Conservation (phyloP, 2,113 vertebrate genomes). For the Mustela lutreola region DNA sequence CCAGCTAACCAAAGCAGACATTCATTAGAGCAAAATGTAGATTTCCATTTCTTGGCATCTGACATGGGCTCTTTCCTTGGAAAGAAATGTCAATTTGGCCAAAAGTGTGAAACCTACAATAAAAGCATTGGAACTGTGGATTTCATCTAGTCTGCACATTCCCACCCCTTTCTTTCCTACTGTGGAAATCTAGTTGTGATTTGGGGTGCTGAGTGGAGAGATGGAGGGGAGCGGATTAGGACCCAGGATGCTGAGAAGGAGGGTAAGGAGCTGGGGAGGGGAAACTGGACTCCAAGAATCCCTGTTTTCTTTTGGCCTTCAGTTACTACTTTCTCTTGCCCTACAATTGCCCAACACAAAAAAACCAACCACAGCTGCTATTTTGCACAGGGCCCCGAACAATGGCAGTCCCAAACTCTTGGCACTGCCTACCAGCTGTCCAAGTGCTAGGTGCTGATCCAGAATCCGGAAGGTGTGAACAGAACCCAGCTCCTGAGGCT, state of each 20-base stretch:
- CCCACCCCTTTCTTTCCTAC: slow-evolving; percentile 71
- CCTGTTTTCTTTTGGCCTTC: slow-evolving; percentile 70
- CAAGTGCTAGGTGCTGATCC: slow-evolving; percentile 25
- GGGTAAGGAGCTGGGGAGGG: not conserved
- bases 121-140: slow-evolving; percentile 83
- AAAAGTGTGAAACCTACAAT: slow-evolving; percentile 85
- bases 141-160: slow-evolving; percentile 83
- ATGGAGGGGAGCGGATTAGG: slow-evolving; percentile 7
- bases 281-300: slow-evolving; percentile 12
- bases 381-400: slow-evolving; percentile 65
- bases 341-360: slow-evolving; percentile 63
- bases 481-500: slow-evolving; percentile 35
- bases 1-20: slow-evolving; percentile 85
- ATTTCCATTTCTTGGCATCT: slow-evolving; percentile 85
- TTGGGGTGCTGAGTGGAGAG: slow-evolving; percentile 61
- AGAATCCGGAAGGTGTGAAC: not conserved
- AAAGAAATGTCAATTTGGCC: slow-evolving; percentile 86
- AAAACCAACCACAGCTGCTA: slow-evolving; percentile 75
- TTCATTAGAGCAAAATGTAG: slow-evolving; percentile 86
- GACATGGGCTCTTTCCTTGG: slow-evolving; percentile 83
- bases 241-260: not conserved
- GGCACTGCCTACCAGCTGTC: not conserved
- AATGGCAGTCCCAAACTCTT: slow-evolving; percentile 59
- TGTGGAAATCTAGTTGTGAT: slow-evolving; percentile 54
- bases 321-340: slow-evolving; percentile 70